These are phyloP conservation scores for Okapia johnstoni DNA, from an alignment of 2,113 vertebrate genomes.

Conservation along the genomic window DNA sequence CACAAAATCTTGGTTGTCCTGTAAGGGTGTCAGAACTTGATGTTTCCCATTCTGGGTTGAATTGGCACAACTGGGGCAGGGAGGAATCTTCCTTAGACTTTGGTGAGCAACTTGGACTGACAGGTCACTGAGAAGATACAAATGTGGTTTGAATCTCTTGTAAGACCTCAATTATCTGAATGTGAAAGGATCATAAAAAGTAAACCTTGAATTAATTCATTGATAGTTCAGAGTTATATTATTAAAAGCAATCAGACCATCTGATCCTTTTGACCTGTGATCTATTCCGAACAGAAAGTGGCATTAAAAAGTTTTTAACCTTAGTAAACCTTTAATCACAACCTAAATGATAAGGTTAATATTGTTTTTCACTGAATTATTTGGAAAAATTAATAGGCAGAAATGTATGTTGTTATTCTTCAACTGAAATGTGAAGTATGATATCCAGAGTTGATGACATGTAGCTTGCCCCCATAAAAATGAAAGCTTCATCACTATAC, in stretches of 20 bases:
- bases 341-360: not conserved
- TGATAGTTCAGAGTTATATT: not conserved
- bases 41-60: slow-evolving; percentile 43
- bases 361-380: not conserved
- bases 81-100: slow-evolving; percentile 48
- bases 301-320: not conserved
- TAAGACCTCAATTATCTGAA: slow-evolving; percentile 17
- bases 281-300: not conserved
- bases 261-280: not conserved
- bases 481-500: not conserved
- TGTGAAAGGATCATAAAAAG: not conserved
- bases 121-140: slow-evolving; percentile 43
- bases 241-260: not conserved
- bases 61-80: slow-evolving; percentile 47
- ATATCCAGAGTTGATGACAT: not conserved
- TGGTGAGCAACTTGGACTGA: slow-evolving; percentile 46
- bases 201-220: not conserved
- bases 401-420: not conserved
- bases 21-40: slow-evolving; percentile 54
- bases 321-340: not conserved
- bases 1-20: slow-evolving; percentile 30
- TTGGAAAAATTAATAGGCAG: not conserved
- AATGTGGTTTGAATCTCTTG: slow-evolving; percentile 24
- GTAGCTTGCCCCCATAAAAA: not conserved
- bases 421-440: not conserved